Conservation (phyloP, 2,888 invertebrate species). For the Malacosoma neustria region DNA sequence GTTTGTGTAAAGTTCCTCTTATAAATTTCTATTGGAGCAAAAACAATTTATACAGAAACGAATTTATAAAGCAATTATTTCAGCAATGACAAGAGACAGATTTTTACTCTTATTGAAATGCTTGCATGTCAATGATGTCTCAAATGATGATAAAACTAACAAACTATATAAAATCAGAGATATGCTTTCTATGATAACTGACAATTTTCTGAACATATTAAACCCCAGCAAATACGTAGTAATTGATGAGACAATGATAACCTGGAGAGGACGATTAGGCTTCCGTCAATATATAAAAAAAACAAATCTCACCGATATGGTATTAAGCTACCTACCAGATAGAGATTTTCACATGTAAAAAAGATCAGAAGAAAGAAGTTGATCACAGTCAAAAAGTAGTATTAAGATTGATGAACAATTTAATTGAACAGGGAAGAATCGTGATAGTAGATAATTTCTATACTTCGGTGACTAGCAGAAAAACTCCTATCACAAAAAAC, state of each 20-base stretch:
- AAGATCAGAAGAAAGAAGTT: constrained; percentile 7
- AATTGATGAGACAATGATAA: constrained; percentile 26
- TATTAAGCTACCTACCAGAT: constrained; percentile 18
- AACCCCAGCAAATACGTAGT: constrained; percentile 7
- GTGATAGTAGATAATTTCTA: constrained; percentile 25
- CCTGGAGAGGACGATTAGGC: constrained; percentile 23
- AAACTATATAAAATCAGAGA: constrained; percentile 14
- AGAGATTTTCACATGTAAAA: constrained; percentile 7
- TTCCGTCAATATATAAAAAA: constrained; percentile 29
- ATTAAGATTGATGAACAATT: constrained; percentile 10
- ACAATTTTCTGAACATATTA: constrained; percentile 8
- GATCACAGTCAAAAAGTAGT: constrained; percentile 13
- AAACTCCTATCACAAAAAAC: constrained; percentile 15
- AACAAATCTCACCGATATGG: constrained; percentile 27
- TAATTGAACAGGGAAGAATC: constrained; percentile 15
- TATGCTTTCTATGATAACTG: constrained; percentile 5
- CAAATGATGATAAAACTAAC: constrained; percentile 9
- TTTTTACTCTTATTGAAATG: constrained; percentile 19
- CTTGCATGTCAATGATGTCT: constrained; percentile 21
- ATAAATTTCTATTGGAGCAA: constrained; percentile 16
- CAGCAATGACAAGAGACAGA: constrained; percentile 18
- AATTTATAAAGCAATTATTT: constrained; percentile 17
- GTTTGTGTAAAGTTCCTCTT: constrained; percentile 12
- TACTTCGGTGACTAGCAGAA: constrained; percentile 18
- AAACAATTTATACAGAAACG: constrained; percentile 17